Evolutionary conservation across 2,888 invertebrate genomes (phyloP), one percentile per base, ranked within the genome.

Genomic region (Sympetrum striolatum): DNA sequence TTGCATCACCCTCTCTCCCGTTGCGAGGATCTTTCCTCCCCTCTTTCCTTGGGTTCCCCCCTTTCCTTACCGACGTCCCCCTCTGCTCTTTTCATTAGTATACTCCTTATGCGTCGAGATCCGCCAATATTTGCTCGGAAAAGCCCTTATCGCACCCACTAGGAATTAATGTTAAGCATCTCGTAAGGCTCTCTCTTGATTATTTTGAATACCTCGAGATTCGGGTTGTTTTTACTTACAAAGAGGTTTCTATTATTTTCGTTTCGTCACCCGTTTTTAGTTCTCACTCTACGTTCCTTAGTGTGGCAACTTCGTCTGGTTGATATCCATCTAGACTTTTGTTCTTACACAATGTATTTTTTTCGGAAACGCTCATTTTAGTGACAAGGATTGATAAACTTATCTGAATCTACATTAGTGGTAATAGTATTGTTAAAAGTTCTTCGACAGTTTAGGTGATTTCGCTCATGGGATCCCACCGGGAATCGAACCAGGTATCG

Each of bases 101-200:
- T 35, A 25, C 82, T 82, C 82, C 82, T 82, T 82, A 82, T 58
- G 82, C 31, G 82, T 58, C 35, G 53, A 58, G 82, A 82, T 82
- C 82, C 53, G 25, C 82, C 35, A 82, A 82, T 82, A 82, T 82
- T 82, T 82, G 82, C 58, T 35, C 82, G 35, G 10, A 25, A n/a
- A 80, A 25, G 35, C 82, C 35, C 82, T 82, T 82, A 82, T 82
- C 82, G 53, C 25, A 35, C 82, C 82, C 53, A 18, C 58, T 53
- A 53, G 82, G 82, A 31, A 82, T 82, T 82, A 82, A 82, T 82
- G 82, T 31, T 82, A 82, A 82, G 82, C 53, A 58, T 82, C 82
- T 48, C 82, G 35, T 82, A 35, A 82, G 82, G 58, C 82, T 35
- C 82, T 35, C 82, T 53, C 58, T 82, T 82, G 82, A 82, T 82